A percentile compares a stretch with the other conserved stretches of the same genome.
Conservation (phyloP, 1,140 invertebrate species). For the Gonioctena quinquepunctata region DNA sequence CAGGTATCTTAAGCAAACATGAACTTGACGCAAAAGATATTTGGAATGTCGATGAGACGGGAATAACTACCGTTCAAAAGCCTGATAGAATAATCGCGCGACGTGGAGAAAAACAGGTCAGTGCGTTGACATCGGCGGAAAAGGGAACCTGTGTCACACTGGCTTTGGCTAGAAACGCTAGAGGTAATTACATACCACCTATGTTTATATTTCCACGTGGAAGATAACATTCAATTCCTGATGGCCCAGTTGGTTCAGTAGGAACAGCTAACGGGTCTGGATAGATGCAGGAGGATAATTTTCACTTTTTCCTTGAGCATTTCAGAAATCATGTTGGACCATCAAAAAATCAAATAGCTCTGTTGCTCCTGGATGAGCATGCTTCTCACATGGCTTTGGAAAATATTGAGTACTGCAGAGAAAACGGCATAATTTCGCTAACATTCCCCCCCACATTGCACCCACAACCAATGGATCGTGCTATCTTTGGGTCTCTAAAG, state of each 20-base stretch:
- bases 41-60: slow-evolving; percentile 57
- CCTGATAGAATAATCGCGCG: slow-evolving; percentile 44
- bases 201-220: slow-evolving; percentile 55
- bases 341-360: slow-evolving; percentile 40
- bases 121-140: slow-evolving; percentile 55
- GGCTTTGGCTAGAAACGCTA: slow-evolving; percentile 48
- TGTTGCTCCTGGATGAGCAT: slow-evolving; percentile 36
- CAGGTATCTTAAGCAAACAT: slow-evolving; percentile 47
- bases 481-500: slow-evolving; percentile 56
- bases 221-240: slow-evolving; percentile 39
- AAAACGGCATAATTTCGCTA: slow-evolving; percentile 49
- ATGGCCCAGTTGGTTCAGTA: slow-evolving; percentile 23
- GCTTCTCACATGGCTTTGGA: slow-evolving; percentile 33
- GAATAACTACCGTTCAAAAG: slow-evolving; percentile 57
- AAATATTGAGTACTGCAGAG: slow-evolving; percentile 36
- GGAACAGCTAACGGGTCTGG: slow-evolving; percentile 21
- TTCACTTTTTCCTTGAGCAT: slow-evolving; percentile 47
- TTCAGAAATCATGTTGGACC: slow-evolving; percentile 49
- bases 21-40: slow-evolving; percentile 46
- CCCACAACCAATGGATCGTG: slow-evolving; percentile 51
- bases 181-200: slow-evolving; percentile 53
- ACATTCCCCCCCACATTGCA: slow-evolving; percentile 53
- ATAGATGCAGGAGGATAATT: slow-evolving; percentile 29
- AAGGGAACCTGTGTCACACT: slow-evolving; percentile 50
- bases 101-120: slow-evolving; percentile 54